These are phyloP conservation scores for Pseudochaenichthys georgianus DNA, from an alignment of 2,797 vertebrate genomes.

Conservation along the genomic window DNA sequence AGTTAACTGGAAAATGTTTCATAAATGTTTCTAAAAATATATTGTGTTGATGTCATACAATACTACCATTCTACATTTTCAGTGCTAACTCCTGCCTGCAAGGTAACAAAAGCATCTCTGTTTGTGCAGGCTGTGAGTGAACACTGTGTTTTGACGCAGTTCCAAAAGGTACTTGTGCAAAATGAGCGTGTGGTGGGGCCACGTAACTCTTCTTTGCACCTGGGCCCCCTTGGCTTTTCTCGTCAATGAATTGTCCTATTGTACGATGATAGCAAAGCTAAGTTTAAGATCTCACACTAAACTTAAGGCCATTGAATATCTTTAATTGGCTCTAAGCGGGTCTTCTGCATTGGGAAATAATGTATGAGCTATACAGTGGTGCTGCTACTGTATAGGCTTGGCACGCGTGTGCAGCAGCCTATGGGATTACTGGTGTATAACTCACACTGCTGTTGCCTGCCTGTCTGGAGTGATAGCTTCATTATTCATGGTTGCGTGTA, in stretches of 20 bases:
- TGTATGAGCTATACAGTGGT: conserved; percentile 55
- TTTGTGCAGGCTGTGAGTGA: not conserved
- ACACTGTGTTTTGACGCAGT: conserved; percentile 4
- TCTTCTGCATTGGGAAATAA: conserved; percentile 63
- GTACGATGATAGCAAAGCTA: conserved; percentile 19
- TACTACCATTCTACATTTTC: not conserved
- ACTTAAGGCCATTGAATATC: conserved; percentile 1
- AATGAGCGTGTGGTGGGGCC: conserved; percentile 10
- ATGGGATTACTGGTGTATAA: conserved; percentile 72
- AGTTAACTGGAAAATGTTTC: not conserved
- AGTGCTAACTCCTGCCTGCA: not conserved
- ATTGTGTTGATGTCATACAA: not conserved
- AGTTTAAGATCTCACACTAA: conserved; percentile 17
- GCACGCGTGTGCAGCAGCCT: conserved; percentile 64
- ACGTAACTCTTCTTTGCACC: conserved; percentile 16
- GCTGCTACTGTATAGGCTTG: conserved; percentile 60
- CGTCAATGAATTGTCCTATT: conserved; percentile 15
- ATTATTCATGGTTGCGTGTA: conserved; percentile 88
- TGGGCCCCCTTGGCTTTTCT: conserved; percentile 14
- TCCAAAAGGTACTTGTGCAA: conserved; percentile 25
- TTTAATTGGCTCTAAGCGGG: conserved; percentile 34
- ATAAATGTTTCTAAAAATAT: not conserved
- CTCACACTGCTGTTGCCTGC: conserved; percentile 77
- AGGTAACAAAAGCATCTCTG: not conserved
- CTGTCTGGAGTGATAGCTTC: conserved; percentile 83